Percentiles rank a stretch among this genome's conserved stretches.
These are phyloP conservation scores for Colistium nudipinnis DNA, from an alignment of 2,113 vertebrate genomes.

Conservation along the genomic window DNA sequence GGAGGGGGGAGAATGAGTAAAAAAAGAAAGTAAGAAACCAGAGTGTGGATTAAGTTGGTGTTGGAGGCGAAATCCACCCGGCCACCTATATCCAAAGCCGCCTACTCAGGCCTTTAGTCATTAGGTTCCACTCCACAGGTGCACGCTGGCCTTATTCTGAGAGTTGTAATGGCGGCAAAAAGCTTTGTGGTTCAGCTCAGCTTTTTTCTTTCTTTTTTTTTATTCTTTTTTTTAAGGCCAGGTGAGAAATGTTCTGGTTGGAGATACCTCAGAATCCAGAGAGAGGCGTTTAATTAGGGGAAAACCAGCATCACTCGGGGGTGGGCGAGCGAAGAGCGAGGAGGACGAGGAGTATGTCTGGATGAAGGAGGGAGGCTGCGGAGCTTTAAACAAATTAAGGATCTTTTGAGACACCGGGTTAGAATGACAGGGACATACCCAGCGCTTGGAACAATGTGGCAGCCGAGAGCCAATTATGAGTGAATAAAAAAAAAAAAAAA, in stretches of 20 bases:
- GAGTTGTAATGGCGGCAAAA: constrained; percentile 44
- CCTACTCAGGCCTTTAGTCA: constrained; percentile 18
- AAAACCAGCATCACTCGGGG: constrained; percentile 52
- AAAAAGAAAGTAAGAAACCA: constrained; percentile 28
- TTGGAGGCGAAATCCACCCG: constrained; percentile 53
- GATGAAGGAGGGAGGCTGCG: constrained; percentile 42
- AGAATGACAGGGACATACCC: constrained; percentile 57
- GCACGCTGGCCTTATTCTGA: constrained; percentile 46
- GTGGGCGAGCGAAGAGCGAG: constrained; percentile 32
- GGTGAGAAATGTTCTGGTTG: constrained; percentile 61
- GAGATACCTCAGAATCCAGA: constrained; percentile 61
- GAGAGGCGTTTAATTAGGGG: constrained; percentile 60
- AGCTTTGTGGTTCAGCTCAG: constrained; percentile 58
- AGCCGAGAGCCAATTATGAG: constrained; percentile 62
- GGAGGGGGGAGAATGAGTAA: neutral
- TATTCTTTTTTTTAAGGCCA: constrained; percentile 75
- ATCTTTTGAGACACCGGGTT: constrained; percentile 78
- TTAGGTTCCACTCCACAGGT: constrained; percentile 27
- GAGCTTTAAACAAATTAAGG: constrained; percentile 66
- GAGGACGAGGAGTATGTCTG: constrained; percentile 33
- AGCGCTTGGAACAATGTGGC: constrained; percentile 43
- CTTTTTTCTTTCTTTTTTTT: constrained; percentile 73
- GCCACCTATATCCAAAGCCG: constrained; percentile 16
- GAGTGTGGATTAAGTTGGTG: constrained; percentile 64
- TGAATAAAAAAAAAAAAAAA: constrained; percentile 60